A percentile compares a stretch with the other conserved stretches of the same genome.
Conservation (phyloP, 2,888 invertebrate genomes). For the Drosophila eohydei region DNA sequence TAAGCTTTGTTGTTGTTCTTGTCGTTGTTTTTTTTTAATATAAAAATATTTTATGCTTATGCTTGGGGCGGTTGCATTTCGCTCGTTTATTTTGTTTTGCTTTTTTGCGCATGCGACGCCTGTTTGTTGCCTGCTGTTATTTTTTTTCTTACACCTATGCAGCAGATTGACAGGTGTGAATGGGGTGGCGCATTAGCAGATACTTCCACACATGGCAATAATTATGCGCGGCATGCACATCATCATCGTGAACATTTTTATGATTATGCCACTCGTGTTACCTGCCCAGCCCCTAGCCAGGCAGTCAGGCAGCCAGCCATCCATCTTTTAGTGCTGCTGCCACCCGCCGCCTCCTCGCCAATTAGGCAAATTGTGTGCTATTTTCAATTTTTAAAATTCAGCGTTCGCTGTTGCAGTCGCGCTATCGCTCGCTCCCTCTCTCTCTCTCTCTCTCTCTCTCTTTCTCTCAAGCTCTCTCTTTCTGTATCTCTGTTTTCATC, state of each 20-base stretch:
- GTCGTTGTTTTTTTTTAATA: constrained; percentile 42
- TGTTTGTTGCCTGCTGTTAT: constrained; percentile 41
- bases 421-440: background rate
- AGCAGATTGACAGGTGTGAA: constrained; percentile 69
- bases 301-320: background rate
- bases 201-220: constrained; percentile 44
- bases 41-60: constrained; percentile 55
- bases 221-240: constrained; percentile 71
- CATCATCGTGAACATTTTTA: constrained; percentile 66
- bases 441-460: background rate
- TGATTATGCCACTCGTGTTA: constrained; percentile 65
- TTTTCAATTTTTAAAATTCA: constrained; percentile 82
- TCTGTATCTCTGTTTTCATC: constrained; percentile 14
- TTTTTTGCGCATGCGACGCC: constrained; percentile 68
- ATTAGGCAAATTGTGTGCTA: constrained; percentile 85
- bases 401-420: constrained; percentile 38
- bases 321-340: background rate
- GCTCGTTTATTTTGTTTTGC: constrained; percentile 10
- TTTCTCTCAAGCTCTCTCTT: constrained; percentile 1
- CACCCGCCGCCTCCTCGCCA: constrained; percentile 65
- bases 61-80: constrained; percentile 36
- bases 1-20: constrained; percentile 58
- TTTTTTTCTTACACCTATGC: constrained; percentile 55
- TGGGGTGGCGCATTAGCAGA: constrained; percentile 53
- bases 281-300: background rate